Conservation (phyloP, 2,797 vertebrate species). For the Anableps anableps region DNA sequence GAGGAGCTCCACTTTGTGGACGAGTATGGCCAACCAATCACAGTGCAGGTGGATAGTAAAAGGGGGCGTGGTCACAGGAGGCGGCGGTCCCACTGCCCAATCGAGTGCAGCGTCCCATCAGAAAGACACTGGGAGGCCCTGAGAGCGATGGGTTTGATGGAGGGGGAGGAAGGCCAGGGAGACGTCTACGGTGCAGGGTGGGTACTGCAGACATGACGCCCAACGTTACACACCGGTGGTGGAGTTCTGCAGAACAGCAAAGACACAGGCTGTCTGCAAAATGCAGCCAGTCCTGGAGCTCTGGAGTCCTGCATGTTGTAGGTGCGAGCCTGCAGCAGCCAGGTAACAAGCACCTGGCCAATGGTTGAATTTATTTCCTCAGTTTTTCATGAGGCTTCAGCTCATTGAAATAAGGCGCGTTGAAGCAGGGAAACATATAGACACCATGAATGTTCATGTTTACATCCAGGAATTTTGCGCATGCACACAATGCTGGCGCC, state of each 20-base stretch:
- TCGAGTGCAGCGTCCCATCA: slow-evolving; percentile 55
- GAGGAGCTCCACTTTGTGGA: slow-evolving; percentile 73
- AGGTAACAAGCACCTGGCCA: no score
- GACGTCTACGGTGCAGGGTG: slow-evolving; percentile 61
- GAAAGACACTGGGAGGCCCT: slow-evolving; percentile 75
- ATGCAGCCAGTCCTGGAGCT: no score
- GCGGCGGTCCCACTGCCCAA: slow-evolving; percentile 38
- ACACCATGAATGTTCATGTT: no score
- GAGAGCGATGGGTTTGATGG: slow-evolving; percentile 72
- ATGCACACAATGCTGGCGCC: no score
- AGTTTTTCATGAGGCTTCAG: neutral
- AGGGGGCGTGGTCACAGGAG: slow-evolving; percentile 58
- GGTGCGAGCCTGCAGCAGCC: no score
- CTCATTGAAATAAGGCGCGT: neutral
- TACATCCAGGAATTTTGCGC: no score
- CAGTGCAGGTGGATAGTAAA: slow-evolving; percentile 66
- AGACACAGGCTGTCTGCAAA: neutral
- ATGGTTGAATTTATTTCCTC: no score
- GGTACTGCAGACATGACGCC: slow-evolving; percentile 7
- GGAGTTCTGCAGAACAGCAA: neutral
- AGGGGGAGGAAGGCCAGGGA: slow-evolving; percentile 51
- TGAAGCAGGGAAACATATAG: neutral
- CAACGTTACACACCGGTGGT: no score
- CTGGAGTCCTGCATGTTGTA: no score
- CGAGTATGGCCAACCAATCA: slow-evolving; percentile 73